Evolutionary conservation across 1,140 invertebrate genomes (phyloP).

Genomic region (Lordiphosa mommai): DNA sequence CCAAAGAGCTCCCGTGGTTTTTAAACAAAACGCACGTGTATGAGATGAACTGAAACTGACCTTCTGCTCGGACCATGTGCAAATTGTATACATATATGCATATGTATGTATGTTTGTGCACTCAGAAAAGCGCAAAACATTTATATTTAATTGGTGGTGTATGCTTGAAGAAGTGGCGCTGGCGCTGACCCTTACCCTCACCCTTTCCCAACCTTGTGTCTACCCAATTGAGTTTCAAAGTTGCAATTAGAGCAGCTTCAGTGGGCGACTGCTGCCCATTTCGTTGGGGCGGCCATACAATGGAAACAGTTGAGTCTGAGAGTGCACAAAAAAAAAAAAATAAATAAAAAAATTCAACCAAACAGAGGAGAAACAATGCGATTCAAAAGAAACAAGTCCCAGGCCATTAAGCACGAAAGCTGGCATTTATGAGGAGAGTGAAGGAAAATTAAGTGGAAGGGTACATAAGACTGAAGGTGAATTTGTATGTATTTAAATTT

Average conservation of each 20-base stretch:
- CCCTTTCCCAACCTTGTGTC: conserved; percentile 33
- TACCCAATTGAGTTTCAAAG: conserved; percentile 75
- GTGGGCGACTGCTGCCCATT: conserved; percentile 42
- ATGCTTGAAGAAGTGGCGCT: conserved; percentile 28
- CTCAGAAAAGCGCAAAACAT: conserved; percentile 66
- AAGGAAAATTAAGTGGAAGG: neutral
- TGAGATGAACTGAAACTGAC: conserved; percentile 42
- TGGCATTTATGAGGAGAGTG: conserved; percentile 3
- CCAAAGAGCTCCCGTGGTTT: conserved; percentile 24
- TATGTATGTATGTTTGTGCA: conserved; percentile 1
- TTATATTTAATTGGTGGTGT: conserved; percentile 68
- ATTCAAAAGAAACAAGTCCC: conserved; percentile 70
- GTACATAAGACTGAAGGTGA: neutral
- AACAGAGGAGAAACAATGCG: conserved; percentile 50
- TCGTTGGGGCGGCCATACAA: conserved; percentile 33
- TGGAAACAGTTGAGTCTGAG: conserved; percentile 65
- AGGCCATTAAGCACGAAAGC: conserved; percentile 58
- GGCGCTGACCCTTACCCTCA: conserved; percentile 3
- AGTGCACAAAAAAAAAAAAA: neutral
- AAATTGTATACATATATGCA: conserved; percentile 35
- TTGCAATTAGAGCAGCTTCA: conserved; percentile 73
- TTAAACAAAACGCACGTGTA: conserved; percentile 67
- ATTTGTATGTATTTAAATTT: too few species aligned
- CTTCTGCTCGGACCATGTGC: conserved; percentile 52
- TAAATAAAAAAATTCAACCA: neutral